Evolutionary conservation across 2,113 vertebrate genomes (phyloP), one percentile per base, ranked within the genome.

Genomic region (Dipodomys merriami): DNA sequence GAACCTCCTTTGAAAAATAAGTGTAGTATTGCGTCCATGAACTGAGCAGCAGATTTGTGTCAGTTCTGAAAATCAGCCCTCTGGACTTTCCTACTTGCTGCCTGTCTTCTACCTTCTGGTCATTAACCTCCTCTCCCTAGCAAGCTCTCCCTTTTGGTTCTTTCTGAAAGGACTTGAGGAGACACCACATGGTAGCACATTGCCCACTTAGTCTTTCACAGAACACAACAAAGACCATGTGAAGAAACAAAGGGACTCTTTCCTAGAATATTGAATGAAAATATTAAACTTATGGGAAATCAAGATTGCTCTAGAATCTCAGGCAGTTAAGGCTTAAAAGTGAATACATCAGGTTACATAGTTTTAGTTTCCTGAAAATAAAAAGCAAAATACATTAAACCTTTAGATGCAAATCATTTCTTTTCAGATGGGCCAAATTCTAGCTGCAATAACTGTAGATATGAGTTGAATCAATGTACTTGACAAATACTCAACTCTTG

Each of bases 261-360:
- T 90, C 78, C 16, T 49, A 71, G 23, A 18, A 69, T 33, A 69
- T 49, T 39, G 93, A 82, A 29, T 20, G 53, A 90, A 65, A 91
- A 60, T 60, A n/a, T 64, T 46, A 86, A 91, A 74, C 27, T 79
- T 73, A 62, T 67, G 25, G 67, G 33, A 83, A 83, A 76, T 90
- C 83, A 93, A 76, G 8, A 30, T 82, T 87, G 15, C 19, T 44
- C 9, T 85, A 9, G 92, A 81, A 60, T 71, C 94, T 92, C 39
- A 85, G 53, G 16, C 76, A 60, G n/a, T 80, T 76, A 44, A 90
- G 20, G 1, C 44, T 85, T 93, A 82, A 67, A 93, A 92, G 33
- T 44, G 44, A 88, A 71, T 88, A 18, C 1, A 68, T 83, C 72
- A 77, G 27, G 53, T 64, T 33, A 11, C 25, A 69, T 39, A 12